Conservation (phyloP, 2,888 invertebrate genomes). For the Tromatobia lineatoria region DNA sequence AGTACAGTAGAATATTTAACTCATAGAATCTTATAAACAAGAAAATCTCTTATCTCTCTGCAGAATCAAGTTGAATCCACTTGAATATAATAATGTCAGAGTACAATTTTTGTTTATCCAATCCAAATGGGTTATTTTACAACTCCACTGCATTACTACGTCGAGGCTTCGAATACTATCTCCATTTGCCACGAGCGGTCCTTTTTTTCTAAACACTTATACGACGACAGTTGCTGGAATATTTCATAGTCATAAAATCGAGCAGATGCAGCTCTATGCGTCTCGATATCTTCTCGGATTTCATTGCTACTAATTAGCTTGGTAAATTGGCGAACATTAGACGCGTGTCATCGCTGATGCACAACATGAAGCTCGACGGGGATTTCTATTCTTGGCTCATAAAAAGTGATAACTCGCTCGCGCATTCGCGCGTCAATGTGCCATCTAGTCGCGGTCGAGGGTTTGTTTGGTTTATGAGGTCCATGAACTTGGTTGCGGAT, state of each 20-base stretch:
- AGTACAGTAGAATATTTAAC: no score
- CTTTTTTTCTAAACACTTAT: neutral
- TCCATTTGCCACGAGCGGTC: neutral
- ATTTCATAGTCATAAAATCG: conserved; percentile 10
- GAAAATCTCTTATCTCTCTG: no score
- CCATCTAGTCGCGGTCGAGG: neutral
- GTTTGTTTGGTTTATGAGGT: conserved; percentile 70
- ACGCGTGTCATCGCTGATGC: conserved; percentile 38
- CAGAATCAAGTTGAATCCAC: no score
- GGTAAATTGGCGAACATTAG: conserved; percentile 74
- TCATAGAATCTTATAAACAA: no score
- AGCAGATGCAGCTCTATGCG: conserved; percentile 22
- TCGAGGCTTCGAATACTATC: neutral
- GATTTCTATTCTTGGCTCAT: conserved; percentile 73
- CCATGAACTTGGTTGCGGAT: conserved; percentile 70
- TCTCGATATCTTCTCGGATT: conserved; percentile 60
- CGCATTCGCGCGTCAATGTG: conserved; percentile 6
- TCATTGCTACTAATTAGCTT: conserved; percentile 68
- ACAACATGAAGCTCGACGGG: conserved; percentile 39
- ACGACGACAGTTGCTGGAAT: neutral
- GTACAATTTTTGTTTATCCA: no score
- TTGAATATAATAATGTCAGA: no score
- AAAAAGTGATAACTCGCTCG: conserved; percentile 43
- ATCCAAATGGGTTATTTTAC: no score
- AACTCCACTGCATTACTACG: neutral